Conservation (phyloP, 2,113 vertebrate genomes). For the Polypterus bichir region DNA sequence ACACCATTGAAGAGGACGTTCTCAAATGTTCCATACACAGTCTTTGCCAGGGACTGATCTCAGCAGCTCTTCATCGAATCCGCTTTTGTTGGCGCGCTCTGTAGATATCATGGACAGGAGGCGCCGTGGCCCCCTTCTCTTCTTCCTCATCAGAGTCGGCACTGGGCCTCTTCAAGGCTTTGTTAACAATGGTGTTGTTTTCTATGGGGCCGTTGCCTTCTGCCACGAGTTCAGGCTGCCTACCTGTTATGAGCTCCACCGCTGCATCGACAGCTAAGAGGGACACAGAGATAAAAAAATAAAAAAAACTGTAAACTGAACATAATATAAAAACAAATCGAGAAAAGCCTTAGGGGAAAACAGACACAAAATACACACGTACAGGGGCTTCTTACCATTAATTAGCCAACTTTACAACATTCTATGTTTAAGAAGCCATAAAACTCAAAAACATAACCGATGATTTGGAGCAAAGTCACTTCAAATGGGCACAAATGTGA, state of each 20-base stretch:
- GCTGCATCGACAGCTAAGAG: conserved; percentile 82
- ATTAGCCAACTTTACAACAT: too few species aligned
- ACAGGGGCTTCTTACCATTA: too few species aligned
- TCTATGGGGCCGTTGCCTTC: conserved; percentile 89
- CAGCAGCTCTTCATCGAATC: conserved; percentile 66
- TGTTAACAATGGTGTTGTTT: conserved; percentile 66
- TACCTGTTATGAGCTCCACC: conserved; percentile 79
- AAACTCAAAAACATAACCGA: too few species aligned
- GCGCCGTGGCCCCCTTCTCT: conserved; percentile 87
- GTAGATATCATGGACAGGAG: conserved; percentile 94
- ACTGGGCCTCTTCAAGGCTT: conserved; percentile 86
- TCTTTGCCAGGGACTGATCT: not conserved
- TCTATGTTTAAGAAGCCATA: too few species aligned
- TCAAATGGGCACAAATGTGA: too few species aligned
- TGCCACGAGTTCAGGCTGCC: conserved; percentile 63
- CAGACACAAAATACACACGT: not conserved
- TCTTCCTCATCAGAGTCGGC: conserved; percentile 95
- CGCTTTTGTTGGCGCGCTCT: conserved; percentile 92
- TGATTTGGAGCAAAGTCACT: too few species aligned
- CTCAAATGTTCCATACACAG: not conserved
- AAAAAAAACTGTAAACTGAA: not conserved
- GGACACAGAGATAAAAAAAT: not conserved
- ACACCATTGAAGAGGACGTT: not conserved
- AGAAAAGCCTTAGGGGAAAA: not conserved
- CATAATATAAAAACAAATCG: not conserved